Conservation (phyloP, 2,888 invertebrate genomes). For the Platypus cylindrus region DNA sequence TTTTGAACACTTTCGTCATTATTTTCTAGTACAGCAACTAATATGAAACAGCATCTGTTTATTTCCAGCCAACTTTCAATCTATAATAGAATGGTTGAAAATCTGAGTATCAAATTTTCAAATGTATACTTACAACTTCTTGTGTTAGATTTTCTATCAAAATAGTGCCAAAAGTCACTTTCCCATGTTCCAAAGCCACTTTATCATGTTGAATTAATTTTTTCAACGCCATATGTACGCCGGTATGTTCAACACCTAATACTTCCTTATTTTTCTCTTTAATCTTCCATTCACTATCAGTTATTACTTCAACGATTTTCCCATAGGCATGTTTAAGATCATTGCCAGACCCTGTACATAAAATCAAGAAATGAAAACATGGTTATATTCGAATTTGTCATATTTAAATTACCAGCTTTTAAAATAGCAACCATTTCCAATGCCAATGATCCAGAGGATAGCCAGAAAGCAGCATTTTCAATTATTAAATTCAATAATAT, state of each 20-base stretch:
- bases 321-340: constrained; percentile 32
- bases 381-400: not conserved
- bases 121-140: constrained; percentile 39
- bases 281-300: constrained; percentile 43
- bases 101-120: not conserved
- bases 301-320: constrained; percentile 36
- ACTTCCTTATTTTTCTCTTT: constrained; percentile 34
- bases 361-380: not conserved
- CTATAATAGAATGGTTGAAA: constrained; percentile 32
- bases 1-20: constrained; percentile 37
- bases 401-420: constrained; percentile 41
- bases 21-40: constrained; percentile 54
- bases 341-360: constrained; percentile 20
- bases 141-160: constrained; percentile 41
- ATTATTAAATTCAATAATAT: constrained; percentile 27
- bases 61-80: constrained; percentile 51
- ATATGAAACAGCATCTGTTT: constrained; percentile 67
- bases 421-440: constrained; percentile 58
- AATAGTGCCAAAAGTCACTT: constrained; percentile 44
- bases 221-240: constrained; percentile 63
- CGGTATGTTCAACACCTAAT: constrained; percentile 58
- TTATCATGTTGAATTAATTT: constrained; percentile 58
- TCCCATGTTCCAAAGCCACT: constrained; percentile 31
- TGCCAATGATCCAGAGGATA: constrained; percentile 52
- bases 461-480: constrained; percentile 52